Evolutionary conservation across 1,140 invertebrate genomes (phyloP).

Genomic region (Drosophila insularis): DNA sequence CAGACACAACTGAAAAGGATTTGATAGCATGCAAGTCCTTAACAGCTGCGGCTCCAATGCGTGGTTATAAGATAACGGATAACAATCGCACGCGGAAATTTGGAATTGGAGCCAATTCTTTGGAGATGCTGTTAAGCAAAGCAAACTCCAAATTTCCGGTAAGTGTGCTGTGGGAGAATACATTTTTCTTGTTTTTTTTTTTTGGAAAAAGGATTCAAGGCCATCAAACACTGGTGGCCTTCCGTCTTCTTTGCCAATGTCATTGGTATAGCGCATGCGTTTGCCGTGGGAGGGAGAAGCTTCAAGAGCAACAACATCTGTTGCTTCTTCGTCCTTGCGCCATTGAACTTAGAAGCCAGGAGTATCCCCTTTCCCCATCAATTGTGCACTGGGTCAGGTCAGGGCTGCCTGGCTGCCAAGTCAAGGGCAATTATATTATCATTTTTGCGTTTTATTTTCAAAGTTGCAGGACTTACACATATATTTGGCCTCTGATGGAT

Average conservation of each 20-base stretch:
- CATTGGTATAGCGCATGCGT: slow-evolving; percentile 59
- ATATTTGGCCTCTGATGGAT: slow-evolving; percentile 87
- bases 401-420: slow-evolving; percentile 24
- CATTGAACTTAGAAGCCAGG: slow-evolving; percentile 38
- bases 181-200: slow-evolving; percentile 2
- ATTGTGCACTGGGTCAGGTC: slow-evolving; percentile 7
- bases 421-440: slow-evolving; percentile 47
- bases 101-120: slow-evolving; percentile 86
- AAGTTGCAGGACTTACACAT: slow-evolving; percentile 80
- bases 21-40: not conserved
- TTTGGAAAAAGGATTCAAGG: slow-evolving; percentile 54
- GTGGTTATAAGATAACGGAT: slow-evolving; percentile 89
- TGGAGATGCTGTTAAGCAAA: slow-evolving; percentile 86
- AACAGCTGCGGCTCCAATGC: slow-evolving; percentile 82
- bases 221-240: slow-evolving; percentile 53
- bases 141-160: slow-evolving; percentile 87
- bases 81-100: slow-evolving; percentile 86
- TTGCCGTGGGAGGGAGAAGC: slow-evolving; percentile 6
- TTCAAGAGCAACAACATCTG: slow-evolving; percentile 47
- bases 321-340: slow-evolving; percentile 43
- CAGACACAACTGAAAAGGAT: slow-evolving; percentile 33
- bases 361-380: slow-evolving; percentile 2
- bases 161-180: slow-evolving; percentile 78
- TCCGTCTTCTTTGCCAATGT: slow-evolving; percentile 68
- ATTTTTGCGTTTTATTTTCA: not conserved